Conservation (phyloP, 2,113 vertebrate genomes). For the Zingel zingel region DNA sequence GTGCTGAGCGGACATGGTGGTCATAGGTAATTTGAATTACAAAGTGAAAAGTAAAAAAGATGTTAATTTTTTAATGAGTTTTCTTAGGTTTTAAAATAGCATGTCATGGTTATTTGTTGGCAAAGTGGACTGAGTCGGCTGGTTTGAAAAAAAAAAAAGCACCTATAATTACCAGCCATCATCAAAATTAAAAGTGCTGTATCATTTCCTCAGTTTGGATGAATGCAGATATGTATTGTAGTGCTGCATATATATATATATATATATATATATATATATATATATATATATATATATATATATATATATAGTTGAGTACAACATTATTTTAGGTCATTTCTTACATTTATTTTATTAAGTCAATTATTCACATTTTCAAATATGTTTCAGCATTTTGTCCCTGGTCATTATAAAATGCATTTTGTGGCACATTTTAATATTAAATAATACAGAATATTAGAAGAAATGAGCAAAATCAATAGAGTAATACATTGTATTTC, state of each 20-base stretch:
- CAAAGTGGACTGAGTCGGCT: constrained; percentile 3
- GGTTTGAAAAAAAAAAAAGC: constrained; percentile 6
- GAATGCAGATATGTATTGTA: not conserved
- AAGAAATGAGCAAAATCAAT: not conserved
- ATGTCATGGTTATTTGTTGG: constrained; percentile 6
- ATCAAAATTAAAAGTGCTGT: not conserved
- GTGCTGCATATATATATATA: not conserved
- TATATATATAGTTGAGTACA: not conserved
- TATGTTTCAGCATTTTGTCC: not conserved
- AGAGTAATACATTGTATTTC: not conserved
- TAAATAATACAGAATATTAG: not conserved
- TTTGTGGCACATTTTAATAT: not conserved
- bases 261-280: too few relatives aligned
- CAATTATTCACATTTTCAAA: not conserved
- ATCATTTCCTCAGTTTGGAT: not conserved
- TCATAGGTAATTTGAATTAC: constrained; percentile 11
- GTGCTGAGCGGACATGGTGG: not conserved
- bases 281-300: too few relatives aligned
- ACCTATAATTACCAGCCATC: constrained; percentile 8
- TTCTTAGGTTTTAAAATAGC: not conserved
- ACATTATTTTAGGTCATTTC: not conserved
- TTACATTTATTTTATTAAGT: not conserved
- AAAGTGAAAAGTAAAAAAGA: constrained; percentile 3
- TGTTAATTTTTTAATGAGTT: not conserved
- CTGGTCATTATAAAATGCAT: not conserved